Evolutionary conservation across 2,888 invertebrate species (phyloP), one percentile per base, ranked within the genome.

Genomic region (Rhorus exstirpatorius): DNA sequence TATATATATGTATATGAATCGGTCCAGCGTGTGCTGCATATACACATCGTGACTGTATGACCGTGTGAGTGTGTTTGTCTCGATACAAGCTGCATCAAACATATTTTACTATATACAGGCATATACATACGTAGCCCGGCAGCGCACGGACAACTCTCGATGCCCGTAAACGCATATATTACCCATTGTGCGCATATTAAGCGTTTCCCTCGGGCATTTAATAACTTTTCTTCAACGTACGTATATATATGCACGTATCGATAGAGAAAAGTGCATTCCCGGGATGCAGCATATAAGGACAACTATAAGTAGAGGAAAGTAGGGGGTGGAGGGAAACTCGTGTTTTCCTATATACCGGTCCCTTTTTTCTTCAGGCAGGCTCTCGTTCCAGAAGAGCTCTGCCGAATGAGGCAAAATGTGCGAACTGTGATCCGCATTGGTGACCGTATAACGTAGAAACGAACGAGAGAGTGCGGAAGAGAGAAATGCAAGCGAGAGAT

Each of bases 21-120:
- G 81, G 80, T 63, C 49, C 58, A 84, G 75, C 81, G 77, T 81
- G 81, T 53, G 82, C 84, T 77, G 70, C 35, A 65, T 26, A n/a
- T n/a, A n/a, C n/a, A 58, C 55, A 63, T 35, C 26, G 49, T 35
- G 31, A 31, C 51, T 41, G 35, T 35, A 12, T 53, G n/a, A n/a
- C 14, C 14, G 3, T 31, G 41, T 58, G 53, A 44, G 26, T 61
- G 24, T 35, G n/a, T 60, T 38, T 58, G 44, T 14, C 61, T 67
- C 67, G 63, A 65, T 63, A 79, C 67, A 70, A 65, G 70, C 63
- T 41, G 17, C 77, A 78, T 68, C 38, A 49, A 49, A 65, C 21
- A 67, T 60, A 68, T 68, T n/a, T n/a, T n/a, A n/a, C n/a, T n/a
- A n/a, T 41, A n/a, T 41, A 41, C 12, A 12, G 3, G n/a, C 41